Evolutionary conservation across 2,888 invertebrate species (phyloP).

Genomic region (Drosophila mayaguana): DNA sequence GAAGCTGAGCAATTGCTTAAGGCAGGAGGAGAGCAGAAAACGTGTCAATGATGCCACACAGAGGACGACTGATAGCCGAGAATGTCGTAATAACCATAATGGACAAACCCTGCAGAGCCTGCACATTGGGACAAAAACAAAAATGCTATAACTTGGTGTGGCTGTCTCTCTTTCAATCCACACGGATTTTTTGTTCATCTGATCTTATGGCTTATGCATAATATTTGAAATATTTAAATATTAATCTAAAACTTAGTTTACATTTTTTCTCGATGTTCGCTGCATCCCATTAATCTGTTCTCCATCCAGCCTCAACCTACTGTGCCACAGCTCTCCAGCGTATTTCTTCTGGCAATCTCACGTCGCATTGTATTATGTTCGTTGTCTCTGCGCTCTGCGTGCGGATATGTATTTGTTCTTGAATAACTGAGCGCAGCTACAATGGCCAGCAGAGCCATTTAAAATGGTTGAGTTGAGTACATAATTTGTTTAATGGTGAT

Average conservation of each 20-base stretch:
- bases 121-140: conserved; percentile 52
- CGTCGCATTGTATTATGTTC: conserved; percentile 16
- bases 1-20: conserved; percentile 20
- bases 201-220: too few relatives aligned
- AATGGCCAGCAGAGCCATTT: conserved; percentile 68
- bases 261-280: neutral
- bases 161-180: neutral
- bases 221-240: too few relatives aligned
- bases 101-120: conserved; percentile 57
- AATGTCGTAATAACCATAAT: conserved; percentile 68
- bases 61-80: conserved; percentile 64
- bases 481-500: conserved; percentile 80
- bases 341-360: conserved; percentile 14
- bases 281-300: neutral
- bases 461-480: conserved; percentile 73
- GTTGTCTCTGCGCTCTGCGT: neutral
- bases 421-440: conserved; percentile 42
- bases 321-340: conserved; percentile 18
- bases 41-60: conserved; percentile 72
- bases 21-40: conserved; percentile 45
- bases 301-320: neutral
- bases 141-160: neutral
- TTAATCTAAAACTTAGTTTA: too few relatives aligned
- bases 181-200: too few relatives aligned
- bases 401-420: conserved; percentile 29